Evolutionary conservation across 2,113 vertebrate genomes (phyloP), one percentile per base, ranked within the genome.

Genomic region (Percopsis transmontana): DNA sequence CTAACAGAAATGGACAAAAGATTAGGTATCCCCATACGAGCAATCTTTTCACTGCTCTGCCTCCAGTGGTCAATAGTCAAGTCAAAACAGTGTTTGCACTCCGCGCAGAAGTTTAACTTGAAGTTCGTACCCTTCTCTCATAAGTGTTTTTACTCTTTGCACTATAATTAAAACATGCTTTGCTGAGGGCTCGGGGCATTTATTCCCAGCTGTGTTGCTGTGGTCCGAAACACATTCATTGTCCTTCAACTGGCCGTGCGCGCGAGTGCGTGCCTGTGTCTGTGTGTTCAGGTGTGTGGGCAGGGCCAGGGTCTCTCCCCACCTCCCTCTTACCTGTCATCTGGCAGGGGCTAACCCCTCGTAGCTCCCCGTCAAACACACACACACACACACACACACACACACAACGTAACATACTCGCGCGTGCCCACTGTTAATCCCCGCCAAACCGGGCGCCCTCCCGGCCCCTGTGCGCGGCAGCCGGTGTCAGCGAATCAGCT

Each of bases 401-500:
- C 80, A 78, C 78, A 79, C 57, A 20, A 60, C 74, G 74, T 69
- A 76, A 33, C 27, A 33, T 7, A 33, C 1, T 1, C 27, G 8
- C 27, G 2, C 27, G 8, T 7, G 8, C 57, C 41, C 39, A 20
- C 18, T 21, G 11, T 21, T 21, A 38, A 21, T 58, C 19, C 44
- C 75, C 83, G 74, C 81, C 86, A 85, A 84, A 85, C 82, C 65
- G 79, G 85, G 78, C 77, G 79, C 87, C 87, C 86, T 85, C 83
- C 85, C 78, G 88, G 80, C 80, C 84, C 81, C 62, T 86, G 75
- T 69, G 84, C 89, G 74, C 78, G 62, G 74, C 38, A 68, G 79
- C 82, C 83, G 62, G 83, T 78, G 89, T 91, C 88, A 92, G 91
- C 79, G 90, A 93, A 92, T 84, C 87, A 90, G 89, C 80, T 82